Base-by-base conservation (phyloP, 2,888 invertebrate species). In the Lochmaea capreae region DNA sequence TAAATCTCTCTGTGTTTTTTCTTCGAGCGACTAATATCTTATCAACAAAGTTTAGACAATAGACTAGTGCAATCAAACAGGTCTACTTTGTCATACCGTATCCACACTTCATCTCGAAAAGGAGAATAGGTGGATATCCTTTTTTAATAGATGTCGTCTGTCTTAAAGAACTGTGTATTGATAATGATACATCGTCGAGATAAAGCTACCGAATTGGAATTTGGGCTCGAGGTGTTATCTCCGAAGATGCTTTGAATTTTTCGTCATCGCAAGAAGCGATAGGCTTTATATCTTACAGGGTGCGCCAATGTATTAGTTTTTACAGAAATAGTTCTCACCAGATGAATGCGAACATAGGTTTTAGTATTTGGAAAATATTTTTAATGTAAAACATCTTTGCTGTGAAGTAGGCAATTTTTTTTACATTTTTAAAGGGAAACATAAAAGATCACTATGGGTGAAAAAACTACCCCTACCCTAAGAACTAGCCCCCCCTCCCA, bases 111-210 rank as follows among this genome's bases (percentile, higher is more conserved):
- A 76, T 77, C 77, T 76, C 59, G 39, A n/a, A 39, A 62, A 62
- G 42, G 33, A 39, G 42, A 39, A 63, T 16, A 72, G 77, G 77
- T 73, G 70, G 75, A 73, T 77, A 77, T 71, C 67, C 82, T 78
- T 80, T 81, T 82, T 83, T 83, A 84, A 85, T 84, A 84, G 84
- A 84, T 84, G 84, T 85, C 81, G 73, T 79, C 83, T 82, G 85
- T 84, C 84, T 72, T 69, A 63, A 74, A 73, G 79, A 82, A 81
- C 82, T 81, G 82, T 82, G 82, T 81, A 80, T 72, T 74, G 82
- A 81, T 82, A 81, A 75, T 76, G 82, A 83, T 83, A 81, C 81
- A 82, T 80, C 78, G 76, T 76, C 72, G 72, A 79, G 83, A 83
- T 83, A 83, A 78, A 63, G 79, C 83, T 82, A 81, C 82, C 78